Base-by-base conservation (phyloP, 2,797 vertebrate species). In the Linurgus olivaceus region DNA sequence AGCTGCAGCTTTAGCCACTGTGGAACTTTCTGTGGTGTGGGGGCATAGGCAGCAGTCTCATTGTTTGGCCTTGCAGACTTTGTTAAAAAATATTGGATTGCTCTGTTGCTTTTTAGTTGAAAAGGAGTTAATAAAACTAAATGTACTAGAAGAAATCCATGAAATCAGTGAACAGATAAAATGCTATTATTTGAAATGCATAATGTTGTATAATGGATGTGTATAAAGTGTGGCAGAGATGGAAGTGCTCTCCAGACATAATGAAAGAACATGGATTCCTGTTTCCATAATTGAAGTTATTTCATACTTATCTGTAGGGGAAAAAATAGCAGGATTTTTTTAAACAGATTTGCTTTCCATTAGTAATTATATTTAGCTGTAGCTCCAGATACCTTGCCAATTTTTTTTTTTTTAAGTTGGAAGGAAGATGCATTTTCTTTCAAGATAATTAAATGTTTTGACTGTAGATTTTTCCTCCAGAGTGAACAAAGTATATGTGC, bases 401-500 rank as follows among this genome's bases (percentile, higher is more conserved):
- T 31, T 37, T 29, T 33, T 31, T 61, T 37, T 29, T 52, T 47
- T 37, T 3, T 10, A 82, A 57, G 20, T 82, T 94, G 78, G 61
- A 93, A 87, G 40, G 63, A 83, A 55, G 33, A 74, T 92, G 40
- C 37, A 16, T 90, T 88, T 96, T 87, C 71, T 92, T 95, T 92
- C 28, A 76, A 90, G 63, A 73, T 92, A 88, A 90, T 95, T 88
- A 73, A 75, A 63, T 90, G 86, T 90, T 96, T 74, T 93, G 95
- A 73, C 88, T 92, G 55, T 47, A 71, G 67, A 65, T 87, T 88
- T 85, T 95, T 52, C 50, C 54, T 77, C n/a, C 61, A 85, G 63
- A 89, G 47, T 75, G 18, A 81, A 40, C 84, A 35, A 92, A 94
- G 58, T 76, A 9, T 55, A 73, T 61, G 29, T 89, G 31, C 86